These are phyloP conservation scores for Spatulosminthurus flaviceps DNA, from an alignment of 2,888 invertebrate species.

Conservation along the genomic window DNA sequence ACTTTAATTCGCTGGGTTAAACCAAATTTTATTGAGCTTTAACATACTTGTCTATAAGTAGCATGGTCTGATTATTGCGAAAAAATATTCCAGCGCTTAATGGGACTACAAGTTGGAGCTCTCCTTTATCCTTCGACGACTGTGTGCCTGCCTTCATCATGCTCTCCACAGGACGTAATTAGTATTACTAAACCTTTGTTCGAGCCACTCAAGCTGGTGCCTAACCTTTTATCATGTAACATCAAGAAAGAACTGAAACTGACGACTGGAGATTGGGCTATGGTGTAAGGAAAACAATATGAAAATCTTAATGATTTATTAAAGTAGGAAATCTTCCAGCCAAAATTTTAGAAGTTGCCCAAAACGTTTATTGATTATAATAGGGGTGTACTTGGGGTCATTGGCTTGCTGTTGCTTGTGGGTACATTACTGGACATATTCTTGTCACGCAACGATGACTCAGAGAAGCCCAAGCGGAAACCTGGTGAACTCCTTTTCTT, in stretches of 20 bases:
- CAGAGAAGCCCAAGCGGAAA: not conserved
- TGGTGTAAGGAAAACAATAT: conserved; percentile 20
- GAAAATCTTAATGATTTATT: not conserved
- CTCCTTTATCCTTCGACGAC: conserved; percentile 49
- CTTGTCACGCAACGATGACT: not conserved
- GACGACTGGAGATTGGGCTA: conserved; percentile 4
- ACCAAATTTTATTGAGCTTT: no score
- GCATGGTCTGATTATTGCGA: no score
- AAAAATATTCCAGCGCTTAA: conserved; percentile 40
- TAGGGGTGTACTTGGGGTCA: not conserved
- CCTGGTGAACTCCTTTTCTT: no score
- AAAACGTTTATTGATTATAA: not conserved
- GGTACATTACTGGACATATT: not conserved
- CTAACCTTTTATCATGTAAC: not conserved
- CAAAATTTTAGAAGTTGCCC: not conserved
- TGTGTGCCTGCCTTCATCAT: conserved; percentile 66
- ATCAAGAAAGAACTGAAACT: not conserved
- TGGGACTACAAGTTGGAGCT: conserved; percentile 31
- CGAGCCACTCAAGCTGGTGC: not conserved
- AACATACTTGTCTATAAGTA: no score
- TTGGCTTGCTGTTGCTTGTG: not conserved
- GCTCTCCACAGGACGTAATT: conserved; percentile 65
- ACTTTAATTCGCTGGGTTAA: no score
- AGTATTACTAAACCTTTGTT: conserved; percentile 65
- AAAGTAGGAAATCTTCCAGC: not conserved